phyloP scores from a whole-genome alignment of 2,113 vertebrate species.

The Toxostoma redivivum region DNA sequence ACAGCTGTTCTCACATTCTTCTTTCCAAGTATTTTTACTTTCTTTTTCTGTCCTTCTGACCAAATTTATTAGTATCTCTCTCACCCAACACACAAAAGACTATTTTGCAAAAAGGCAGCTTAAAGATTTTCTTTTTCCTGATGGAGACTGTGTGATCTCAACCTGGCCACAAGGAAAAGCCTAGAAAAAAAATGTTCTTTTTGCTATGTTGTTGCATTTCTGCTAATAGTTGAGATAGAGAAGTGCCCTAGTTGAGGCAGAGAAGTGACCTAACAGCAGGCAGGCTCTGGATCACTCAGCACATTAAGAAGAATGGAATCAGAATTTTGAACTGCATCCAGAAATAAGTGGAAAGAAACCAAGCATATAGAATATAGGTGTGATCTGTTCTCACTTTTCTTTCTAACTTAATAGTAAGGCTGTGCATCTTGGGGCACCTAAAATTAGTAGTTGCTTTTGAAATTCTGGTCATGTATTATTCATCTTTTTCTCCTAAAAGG shows the following conservation, averaged over 20 bases:
- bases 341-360: slow-evolving; percentile 23
- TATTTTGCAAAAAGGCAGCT: background rate
- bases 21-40: background rate
- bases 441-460: slow-evolving; percentile 16
- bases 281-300: background rate
- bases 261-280: background rate
- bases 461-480: slow-evolving; percentile 35
- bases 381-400: background rate
- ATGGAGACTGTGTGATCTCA: background rate
- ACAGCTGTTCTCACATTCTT: background rate
- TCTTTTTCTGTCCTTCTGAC: background rate
- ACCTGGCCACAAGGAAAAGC: background rate
- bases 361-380: background rate
- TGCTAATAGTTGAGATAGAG: background rate
- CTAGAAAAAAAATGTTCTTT: background rate
- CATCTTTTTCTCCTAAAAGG: background rate
- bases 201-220: background rate
- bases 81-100: background rate
- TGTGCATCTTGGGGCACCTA: background rate
- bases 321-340: slow-evolving; percentile 25
- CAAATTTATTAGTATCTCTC: background rate
- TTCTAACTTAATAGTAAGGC: background rate
- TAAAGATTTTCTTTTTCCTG: background rate
- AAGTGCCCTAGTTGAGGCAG: background rate
- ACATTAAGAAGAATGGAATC: background rate